A percentile compares a stretch with the other conserved stretches of the same genome.
These are phyloP conservation scores for Coranthus polyacanthus DNA, from an alignment of 2,797 vertebrate genomes.

Conservation along the genomic window DNA sequence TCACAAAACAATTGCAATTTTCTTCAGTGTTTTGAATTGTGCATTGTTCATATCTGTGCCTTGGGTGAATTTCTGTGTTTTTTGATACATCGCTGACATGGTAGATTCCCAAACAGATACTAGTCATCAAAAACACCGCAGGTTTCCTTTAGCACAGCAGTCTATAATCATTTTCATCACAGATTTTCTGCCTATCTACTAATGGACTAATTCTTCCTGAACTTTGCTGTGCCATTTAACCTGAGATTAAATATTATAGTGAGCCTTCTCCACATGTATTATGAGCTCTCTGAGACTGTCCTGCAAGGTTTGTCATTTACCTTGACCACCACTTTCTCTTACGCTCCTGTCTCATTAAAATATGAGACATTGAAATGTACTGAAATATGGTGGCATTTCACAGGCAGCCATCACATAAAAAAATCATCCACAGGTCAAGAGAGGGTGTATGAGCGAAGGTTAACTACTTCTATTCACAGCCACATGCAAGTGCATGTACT, in stretches of 20 bases:
- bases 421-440: constrained; percentile 19
- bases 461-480: constrained; percentile 8
- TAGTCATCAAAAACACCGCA: too few relatives aligned
- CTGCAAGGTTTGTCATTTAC: constrained; percentile 17
- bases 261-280: constrained; percentile 1
- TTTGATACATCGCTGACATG: too few relatives aligned
- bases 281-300: constrained; percentile 38
- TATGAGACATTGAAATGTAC: constrained; percentile 47
- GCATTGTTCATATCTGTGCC: too few relatives aligned
- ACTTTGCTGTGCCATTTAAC: too few relatives aligned
- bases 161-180: too few relatives aligned
- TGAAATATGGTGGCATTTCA: constrained; percentile 57
- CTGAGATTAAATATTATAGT: constrained; percentile 13
- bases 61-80: too few relatives aligned
- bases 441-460: constrained; percentile 41
- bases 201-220: too few relatives aligned
- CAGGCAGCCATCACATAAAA: constrained; percentile 15
- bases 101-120: too few relatives aligned
- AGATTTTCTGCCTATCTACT: too few relatives aligned
- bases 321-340: constrained; percentile 1
- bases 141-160: too few relatives aligned
- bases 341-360: constrained; percentile 40
- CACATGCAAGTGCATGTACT: constrained; percentile 4
- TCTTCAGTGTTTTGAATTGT: too few relatives aligned
- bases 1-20: too few relatives aligned